These are phyloP conservation scores for Betta splendens DNA, from an alignment of 2,797 vertebrate species.

Conservation along the genomic window DNA sequence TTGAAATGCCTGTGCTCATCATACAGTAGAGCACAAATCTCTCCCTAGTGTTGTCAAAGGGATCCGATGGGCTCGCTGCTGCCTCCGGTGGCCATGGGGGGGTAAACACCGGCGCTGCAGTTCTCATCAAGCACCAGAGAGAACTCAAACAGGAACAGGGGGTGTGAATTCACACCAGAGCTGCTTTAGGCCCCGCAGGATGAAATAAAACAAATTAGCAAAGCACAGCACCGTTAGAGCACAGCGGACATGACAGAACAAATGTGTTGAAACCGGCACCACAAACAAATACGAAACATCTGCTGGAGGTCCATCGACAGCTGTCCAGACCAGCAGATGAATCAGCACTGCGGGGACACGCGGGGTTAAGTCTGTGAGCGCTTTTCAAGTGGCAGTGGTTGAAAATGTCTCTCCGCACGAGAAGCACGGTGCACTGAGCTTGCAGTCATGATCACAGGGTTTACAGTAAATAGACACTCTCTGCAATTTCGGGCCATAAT, in stretches of 20 bases:
- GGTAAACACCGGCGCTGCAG: no score
- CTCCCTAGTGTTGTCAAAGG: no score
- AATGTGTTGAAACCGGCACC: constrained; percentile 16
- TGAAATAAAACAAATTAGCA: constrained; percentile 7
- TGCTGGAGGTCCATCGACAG: constrained; percentile 51
- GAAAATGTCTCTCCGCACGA: constrained; percentile 38
- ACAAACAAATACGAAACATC: constrained; percentile 40
- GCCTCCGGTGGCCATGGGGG: not conserved
- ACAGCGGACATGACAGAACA: constrained; percentile 6
- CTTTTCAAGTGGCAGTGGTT: constrained; percentile 32
- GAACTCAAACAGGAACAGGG: no score
- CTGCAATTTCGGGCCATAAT: constrained; percentile 54
- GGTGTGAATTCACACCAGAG: no score
- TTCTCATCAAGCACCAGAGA: no score
- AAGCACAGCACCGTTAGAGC: not conserved
- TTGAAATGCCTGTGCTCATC: no score
- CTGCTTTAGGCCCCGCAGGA: no score
- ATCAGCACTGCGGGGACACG: constrained; percentile 19
- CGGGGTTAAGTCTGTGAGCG: constrained; percentile 36
- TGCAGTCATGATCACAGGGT: constrained; percentile 47
- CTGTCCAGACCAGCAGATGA: constrained; percentile 39
- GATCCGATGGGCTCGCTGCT: not conserved
- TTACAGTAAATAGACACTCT: constrained; percentile 54
- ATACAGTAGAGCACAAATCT: no score
- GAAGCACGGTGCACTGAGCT: constrained; percentile 27